Base-by-base conservation (phyloP, 1,140 invertebrate species). In the Trachelipus rathkii region DNA sequence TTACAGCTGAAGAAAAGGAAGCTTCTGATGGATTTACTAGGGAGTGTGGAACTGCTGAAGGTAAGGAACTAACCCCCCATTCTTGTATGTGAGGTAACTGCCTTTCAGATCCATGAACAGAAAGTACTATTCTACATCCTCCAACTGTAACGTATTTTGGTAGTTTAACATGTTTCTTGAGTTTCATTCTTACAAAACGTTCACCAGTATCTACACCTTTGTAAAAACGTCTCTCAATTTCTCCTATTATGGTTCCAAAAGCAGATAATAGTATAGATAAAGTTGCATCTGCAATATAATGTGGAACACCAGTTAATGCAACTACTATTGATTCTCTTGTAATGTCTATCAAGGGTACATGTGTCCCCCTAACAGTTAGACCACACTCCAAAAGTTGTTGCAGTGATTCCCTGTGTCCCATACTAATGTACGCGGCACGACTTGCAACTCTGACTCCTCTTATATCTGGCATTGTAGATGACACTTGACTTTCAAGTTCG, bases 131-230 rank as follows among this genome's bases (percentile, higher is more conserved):
- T 67, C 80, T 79, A 75, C 82, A 83, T 10, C 84, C 84, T 19
- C 82, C 83, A 19, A 84, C 83, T 60, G 82, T 83, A 44, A 84
- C 81, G 72, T 81, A 82, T 70, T 82, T 81, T 72, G 80, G 82
- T 24, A 81, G 81, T 72, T 82, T 84, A 33, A 79, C 79, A 68
- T 82, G 80, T 44, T 78, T 77, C 73, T 81, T 81, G 4, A 82
- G 76, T 24, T 82, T 82, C 24, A 86, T 72, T 24, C 85, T 79
- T 13, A 85, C 82, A 33, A 86, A 82, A 19, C 86, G 81, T 79
- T 86, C 85, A 13, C 86, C 85, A 13, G 85, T 86, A 79, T 86
- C 85, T 10, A 86, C 83, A 6, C 85, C 84, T 72, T 84, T 84
- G 79, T 85, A 86, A 67, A 85, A 82, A 19, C 85, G 81, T 15